Evolutionary conservation across 2,888 invertebrate genomes (phyloP).

Genomic region (Heliothis peltigera): DNA sequence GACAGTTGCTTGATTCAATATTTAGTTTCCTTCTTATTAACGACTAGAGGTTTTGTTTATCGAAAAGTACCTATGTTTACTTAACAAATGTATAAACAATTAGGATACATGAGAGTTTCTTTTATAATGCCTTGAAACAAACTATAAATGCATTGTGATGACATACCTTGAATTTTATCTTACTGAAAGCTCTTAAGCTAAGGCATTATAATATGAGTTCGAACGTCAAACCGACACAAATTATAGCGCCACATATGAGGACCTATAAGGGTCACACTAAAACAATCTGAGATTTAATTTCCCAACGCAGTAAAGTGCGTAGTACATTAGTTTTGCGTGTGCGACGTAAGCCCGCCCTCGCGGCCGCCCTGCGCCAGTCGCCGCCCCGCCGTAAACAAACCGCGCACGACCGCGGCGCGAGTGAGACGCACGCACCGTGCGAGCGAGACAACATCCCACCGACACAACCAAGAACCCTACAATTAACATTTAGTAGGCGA

Average conservation of each 20-base stretch:
- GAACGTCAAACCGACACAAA: slow-evolving; percentile 5
- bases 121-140: neutral
- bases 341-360: slow-evolving; percentile 80
- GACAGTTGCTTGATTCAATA: neutral
- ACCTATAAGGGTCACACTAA: slow-evolving; percentile 10
- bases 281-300: slow-evolving; percentile 58
- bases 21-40: neutral
- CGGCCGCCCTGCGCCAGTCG: slow-evolving; percentile 82
- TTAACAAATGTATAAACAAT: neutral
- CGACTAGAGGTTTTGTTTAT: too few species aligned
- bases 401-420: slow-evolving; percentile 62
- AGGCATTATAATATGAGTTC: neutral
- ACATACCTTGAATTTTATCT: neutral
- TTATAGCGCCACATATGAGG: slow-evolving; percentile 9
- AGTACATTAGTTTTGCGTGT: slow-evolving; percentile 81
- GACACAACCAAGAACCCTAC: slow-evolving; percentile 83
- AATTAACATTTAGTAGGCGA: slow-evolving; percentile 86
- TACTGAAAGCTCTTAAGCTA: slow-evolving; percentile 11
- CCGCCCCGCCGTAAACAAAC: slow-evolving; percentile 69
- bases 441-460: slow-evolving; percentile 73
- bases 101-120: too few species aligned
- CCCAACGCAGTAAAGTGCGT: slow-evolving; percentile 65
- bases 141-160: neutral
- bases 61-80: too few species aligned
- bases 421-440: slow-evolving; percentile 71